These are phyloP conservation scores for Brachionus koreanus DNA, from an alignment of 1,140 invertebrate species.

Conservation along the genomic window DNA sequence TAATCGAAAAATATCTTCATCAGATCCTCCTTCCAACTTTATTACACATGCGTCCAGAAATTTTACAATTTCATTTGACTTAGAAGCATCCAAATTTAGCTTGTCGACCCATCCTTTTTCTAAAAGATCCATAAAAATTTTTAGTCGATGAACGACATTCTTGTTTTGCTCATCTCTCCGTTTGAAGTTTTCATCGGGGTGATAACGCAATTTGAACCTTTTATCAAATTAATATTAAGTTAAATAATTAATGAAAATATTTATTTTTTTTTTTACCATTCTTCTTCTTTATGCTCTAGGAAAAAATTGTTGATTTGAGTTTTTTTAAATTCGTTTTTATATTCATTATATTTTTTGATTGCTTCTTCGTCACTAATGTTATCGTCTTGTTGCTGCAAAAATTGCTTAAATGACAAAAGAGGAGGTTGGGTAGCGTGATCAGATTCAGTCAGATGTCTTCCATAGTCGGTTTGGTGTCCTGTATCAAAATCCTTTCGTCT, in stretches of 20 bases:
- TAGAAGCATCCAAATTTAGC: constrained; percentile 78
- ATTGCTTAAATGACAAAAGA: constrained; percentile 96
- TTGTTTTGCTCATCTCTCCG: constrained; percentile 78
- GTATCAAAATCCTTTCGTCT: constrained; percentile 51
- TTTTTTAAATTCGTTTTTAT: constrained; percentile 90
- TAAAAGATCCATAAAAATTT: constrained; percentile 82
- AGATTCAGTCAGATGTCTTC: constrained; percentile 46
- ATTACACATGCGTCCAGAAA: constrained; percentile 88
- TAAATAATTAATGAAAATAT: not conserved
- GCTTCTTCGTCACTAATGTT: constrained; percentile 94
- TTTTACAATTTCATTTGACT: constrained; percentile 77
- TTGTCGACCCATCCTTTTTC: constrained; percentile 70
- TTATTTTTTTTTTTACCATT: constrained; percentile 72
- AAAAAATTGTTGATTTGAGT: constrained; percentile 98
- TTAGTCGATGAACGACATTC: constrained; percentile 79
- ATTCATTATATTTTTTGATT: constrained; percentile 94
- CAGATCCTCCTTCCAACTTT: constrained; percentile 90
- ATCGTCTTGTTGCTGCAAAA: constrained; percentile 91
- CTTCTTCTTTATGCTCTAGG: constrained; percentile 96
- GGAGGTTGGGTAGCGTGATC: constrained; percentile 67
- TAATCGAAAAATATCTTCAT: constrained; percentile 74
- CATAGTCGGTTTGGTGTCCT: not conserved
- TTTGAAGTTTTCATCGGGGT: constrained; percentile 61
- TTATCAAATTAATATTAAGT: not conserved
- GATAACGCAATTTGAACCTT: constrained; percentile 45